These are phyloP conservation scores for Brachionus sp. DNA, from an alignment of 1,140 invertebrate genomes.

Conservation along the genomic window DNA sequence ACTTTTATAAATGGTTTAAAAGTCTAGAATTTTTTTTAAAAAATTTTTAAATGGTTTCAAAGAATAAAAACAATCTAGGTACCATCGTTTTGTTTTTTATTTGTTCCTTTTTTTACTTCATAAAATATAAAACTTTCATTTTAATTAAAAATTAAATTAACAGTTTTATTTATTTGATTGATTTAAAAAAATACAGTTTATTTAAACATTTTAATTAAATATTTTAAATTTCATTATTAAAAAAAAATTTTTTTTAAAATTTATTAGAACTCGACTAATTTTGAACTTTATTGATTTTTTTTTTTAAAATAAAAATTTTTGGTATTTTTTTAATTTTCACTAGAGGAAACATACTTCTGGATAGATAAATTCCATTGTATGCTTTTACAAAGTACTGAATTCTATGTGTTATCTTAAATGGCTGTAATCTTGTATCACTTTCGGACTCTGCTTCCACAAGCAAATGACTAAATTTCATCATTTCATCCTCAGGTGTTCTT, in stretches of 20 bases:
- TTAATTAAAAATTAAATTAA: too few relatives aligned
- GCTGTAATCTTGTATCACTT: not conserved
- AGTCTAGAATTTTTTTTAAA: too few relatives aligned
- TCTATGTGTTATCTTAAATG: not conserved
- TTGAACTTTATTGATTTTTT: not conserved
- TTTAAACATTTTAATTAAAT: too few relatives aligned
- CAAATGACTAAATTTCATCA: slow-evolving; percentile 15
- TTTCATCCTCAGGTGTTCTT: not conserved
- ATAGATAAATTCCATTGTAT: slow-evolving; percentile 43
- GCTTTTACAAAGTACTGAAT: slow-evolving; percentile 26
- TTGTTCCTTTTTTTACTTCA: too few relatives aligned
- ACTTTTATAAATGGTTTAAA: too few relatives aligned
- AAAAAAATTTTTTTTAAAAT: not conserved
- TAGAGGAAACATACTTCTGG: not conserved
- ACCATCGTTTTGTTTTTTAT: too few relatives aligned
- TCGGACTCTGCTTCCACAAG: slow-evolving; percentile 14
- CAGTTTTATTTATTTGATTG: too few relatives aligned
- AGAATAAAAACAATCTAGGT: too few relatives aligned
- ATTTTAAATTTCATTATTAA: not conserved
- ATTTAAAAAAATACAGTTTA: too few relatives aligned
- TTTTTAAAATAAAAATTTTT: slow-evolving; percentile 43
- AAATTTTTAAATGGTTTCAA: too few relatives aligned
- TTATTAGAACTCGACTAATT: not conserved
- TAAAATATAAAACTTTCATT: too few relatives aligned
- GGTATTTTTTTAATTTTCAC: slow-evolving; percentile 12